Evolutionary conservation across 2,797 vertebrate species (phyloP), one percentile per base, ranked within the genome.

Genomic region (Sylvilagus floridanus): DNA sequence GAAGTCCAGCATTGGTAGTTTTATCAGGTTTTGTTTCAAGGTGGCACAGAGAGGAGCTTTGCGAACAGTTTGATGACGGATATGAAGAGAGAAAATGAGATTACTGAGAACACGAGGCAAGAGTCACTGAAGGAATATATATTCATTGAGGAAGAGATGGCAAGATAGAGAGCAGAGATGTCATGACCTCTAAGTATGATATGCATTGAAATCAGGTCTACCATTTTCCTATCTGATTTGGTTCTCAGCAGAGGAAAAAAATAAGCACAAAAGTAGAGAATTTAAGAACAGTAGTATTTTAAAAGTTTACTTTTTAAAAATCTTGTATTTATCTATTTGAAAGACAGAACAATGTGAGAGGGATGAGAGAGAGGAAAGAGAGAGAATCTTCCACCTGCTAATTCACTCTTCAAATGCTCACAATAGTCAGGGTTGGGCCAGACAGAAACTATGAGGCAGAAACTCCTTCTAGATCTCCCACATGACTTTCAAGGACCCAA

Each of bases 241-340:
- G 10, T 83, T 91, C n/a, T 91, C 35, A 75, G 66, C 24, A 47
- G 73, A 60, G 47, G 47, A 83, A 84, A 84, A 65, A 92, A 10
- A 78, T 17, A 82, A 65, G 4, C 91, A 2, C 9, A 65, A 66
- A 65, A 85, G 5, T 5, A 75, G 37, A 72, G 17, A 35, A 75
- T 60, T 88, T 72, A 62, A 79, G 5, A 21, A 30, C 16, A 71
- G 5, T 14, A 14, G 5, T 84, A 63, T 42, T 68, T 92, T 77
- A 37, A 50, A 89, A 81, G 21, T 7, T 76, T 14, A 7, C 21
- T 78, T 89, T 30, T 73, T 7, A 47, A 47, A 47, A 47, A 47
- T 7, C 9, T 47, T 47, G 42, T 47, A 47, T 57, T 57, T 57
- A 57, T 57, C 54, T 57, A 57, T 13, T 17, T 17, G 54, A 57